Percentiles rank a stretch among this genome's conserved stretches.
Evolutionary conservation across 2,797 vertebrate species (phyloP).

Genomic region (Nannoperca australis): DNA sequence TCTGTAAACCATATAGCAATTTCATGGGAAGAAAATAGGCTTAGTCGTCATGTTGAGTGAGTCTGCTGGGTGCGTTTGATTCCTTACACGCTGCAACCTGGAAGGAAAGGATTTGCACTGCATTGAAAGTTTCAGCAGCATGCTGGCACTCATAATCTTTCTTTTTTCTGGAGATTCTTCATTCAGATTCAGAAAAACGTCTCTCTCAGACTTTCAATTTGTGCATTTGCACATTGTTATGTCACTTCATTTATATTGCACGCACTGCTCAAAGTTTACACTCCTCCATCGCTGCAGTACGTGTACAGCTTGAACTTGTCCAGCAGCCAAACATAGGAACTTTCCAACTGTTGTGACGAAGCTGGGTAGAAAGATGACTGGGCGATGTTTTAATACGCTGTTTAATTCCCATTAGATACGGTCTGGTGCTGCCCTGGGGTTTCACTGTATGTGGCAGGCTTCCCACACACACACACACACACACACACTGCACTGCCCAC

Average conservation of each 20-base stretch:
- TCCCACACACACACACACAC: slow-evolving; percentile 51
- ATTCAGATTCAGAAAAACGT: too few species aligned
- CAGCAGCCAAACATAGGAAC: slow-evolving; percentile 47
- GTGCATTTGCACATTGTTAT: background rate
- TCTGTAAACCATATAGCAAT: too few species aligned
- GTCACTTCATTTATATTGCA: background rate
- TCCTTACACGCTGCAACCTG: too few species aligned
- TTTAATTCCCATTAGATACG: slow-evolving; percentile 77
- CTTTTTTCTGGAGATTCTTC: background rate
- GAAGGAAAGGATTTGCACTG: too few species aligned
- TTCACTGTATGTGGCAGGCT: slow-evolving; percentile 47
- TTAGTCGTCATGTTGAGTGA: too few species aligned
- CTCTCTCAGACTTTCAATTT: background rate
- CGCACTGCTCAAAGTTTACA: slow-evolving; percentile 7
- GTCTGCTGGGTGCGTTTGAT: too few species aligned
- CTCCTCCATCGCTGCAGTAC: slow-evolving; percentile 12
- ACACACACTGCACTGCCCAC: slow-evolving; percentile 14
- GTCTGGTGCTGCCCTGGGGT: slow-evolving; percentile 67
- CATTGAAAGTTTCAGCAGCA: too few species aligned
- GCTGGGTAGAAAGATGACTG: slow-evolving; percentile 57
- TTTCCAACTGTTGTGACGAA: slow-evolving; percentile 58
- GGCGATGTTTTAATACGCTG: slow-evolving; percentile 66
- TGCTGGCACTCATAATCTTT: background rate
- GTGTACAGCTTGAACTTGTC: slow-evolving; percentile 23
- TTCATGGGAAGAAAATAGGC: too few species aligned